Percentiles rank a stretch among this genome's conserved stretches.
Conservation (phyloP, 2,797 vertebrate genomes). For the Psittacula echo region DNA sequence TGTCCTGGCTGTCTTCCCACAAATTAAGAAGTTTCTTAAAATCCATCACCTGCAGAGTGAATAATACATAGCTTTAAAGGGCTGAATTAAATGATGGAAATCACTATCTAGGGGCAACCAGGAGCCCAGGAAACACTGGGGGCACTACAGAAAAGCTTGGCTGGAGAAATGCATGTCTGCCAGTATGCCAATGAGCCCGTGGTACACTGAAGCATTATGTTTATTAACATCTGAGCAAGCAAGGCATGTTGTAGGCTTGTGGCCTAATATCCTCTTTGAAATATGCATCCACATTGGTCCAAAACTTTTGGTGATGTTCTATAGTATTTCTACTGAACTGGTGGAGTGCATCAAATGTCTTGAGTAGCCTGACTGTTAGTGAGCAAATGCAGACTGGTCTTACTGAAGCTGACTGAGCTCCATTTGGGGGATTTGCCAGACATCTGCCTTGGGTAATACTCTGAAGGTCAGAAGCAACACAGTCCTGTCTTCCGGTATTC, state of each 20-base stretch:
- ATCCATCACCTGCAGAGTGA: not conserved
- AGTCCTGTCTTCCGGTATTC: not conserved
- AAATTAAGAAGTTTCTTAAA: not conserved
- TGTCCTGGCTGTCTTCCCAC: not conserved
- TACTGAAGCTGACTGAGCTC: not conserved
- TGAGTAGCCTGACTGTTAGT: not conserved
- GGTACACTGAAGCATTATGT: not conserved
- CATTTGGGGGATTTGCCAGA: not conserved
- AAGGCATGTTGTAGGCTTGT: not conserved
- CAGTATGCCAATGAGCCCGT: not conserved
- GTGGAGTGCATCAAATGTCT: not conserved
- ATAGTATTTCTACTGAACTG: not conserved
- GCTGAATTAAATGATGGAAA: not conserved
- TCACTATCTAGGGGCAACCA: not conserved
- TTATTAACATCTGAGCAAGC: not conserved
- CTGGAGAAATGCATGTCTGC: not conserved
- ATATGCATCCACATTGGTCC: not conserved
- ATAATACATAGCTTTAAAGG: not conserved
- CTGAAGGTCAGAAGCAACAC: not conserved
- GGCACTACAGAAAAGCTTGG: not conserved
- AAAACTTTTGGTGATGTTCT: not conserved
- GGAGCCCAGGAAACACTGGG: not conserved
- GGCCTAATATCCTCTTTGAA: not conserved
- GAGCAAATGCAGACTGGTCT: not conserved
- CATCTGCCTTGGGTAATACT: not conserved